A percentile compares a stretch with the other conserved stretches of the same genome.
phyloP scores from a whole-genome alignment of 92 coral and sea anemone genomes.

The Palythoa caribaeorum region DNA sequence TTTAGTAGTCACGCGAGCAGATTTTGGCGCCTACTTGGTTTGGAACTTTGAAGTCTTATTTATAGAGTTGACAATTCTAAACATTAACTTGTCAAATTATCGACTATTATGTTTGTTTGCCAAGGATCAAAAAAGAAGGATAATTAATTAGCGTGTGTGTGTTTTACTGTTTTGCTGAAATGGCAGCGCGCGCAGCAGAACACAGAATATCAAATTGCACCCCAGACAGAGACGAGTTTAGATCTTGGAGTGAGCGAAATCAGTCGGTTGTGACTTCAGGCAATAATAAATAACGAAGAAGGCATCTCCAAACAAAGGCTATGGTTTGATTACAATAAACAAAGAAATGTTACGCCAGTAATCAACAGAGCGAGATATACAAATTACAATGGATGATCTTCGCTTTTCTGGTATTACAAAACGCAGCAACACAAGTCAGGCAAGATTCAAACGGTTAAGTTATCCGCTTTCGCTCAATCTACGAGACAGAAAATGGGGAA shows the following conservation, averaged over 20 bases:
- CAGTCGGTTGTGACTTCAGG: background rate
- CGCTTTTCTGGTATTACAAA: background rate
- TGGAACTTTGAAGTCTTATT: background rate
- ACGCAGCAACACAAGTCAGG: background rate
- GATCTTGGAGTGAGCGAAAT: background rate
- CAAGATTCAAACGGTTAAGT: slow-evolving; percentile 20
- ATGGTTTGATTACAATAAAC: slow-evolving; percentile 1
- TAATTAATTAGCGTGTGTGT: background rate
- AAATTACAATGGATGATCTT: slow-evolving; percentile 25
- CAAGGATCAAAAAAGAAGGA: background rate
- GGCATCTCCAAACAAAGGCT: slow-evolving; percentile 2
- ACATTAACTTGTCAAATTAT: slow-evolving; percentile 17
- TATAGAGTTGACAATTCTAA: background rate
- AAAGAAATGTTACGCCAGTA: background rate
- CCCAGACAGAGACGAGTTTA: background rate
- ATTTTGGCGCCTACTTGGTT: background rate
- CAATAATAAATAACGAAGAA: background rate
- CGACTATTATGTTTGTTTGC: slow-evolving; percentile 14
- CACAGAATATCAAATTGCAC: slow-evolving; percentile 25
- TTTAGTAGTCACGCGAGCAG: too few relatives aligned
- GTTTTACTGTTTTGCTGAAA: background rate
- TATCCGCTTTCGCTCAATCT: slow-evolving; percentile 24
- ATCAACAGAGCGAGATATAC: background rate
- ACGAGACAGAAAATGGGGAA: slow-evolving; percentile 43
- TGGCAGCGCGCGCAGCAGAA: slow-evolving; percentile 27